Evolutionary conservation across 2,888 invertebrate genomes (phyloP).

Genomic region (Euzetes globulus): DNA sequence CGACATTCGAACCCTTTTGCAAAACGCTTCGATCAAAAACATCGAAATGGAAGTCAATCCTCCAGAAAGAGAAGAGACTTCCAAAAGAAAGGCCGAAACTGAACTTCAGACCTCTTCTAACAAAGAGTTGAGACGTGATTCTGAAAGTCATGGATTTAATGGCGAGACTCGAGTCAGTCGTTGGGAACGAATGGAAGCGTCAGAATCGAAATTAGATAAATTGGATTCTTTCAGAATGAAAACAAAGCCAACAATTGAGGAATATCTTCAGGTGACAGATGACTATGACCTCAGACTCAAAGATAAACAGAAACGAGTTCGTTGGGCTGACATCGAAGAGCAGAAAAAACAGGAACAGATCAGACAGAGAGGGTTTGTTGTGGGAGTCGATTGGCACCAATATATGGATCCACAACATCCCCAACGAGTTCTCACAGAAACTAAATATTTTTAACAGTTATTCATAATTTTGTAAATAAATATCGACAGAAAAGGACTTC

Average conservation of each 20-base stretch:
- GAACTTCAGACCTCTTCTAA: slow-evolving; percentile 40
- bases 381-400: slow-evolving; percentile 90
- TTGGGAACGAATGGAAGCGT: slow-evolving; percentile 81
- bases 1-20: slow-evolving; percentile 73
- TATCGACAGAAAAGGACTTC: no score
- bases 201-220: slow-evolving; percentile 70
- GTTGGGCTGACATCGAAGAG: slow-evolving; percentile 97
- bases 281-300: slow-evolving; percentile 55
- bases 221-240: slow-evolving; percentile 71
- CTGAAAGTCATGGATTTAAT: not conserved
- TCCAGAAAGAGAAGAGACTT: slow-evolving; percentile 46
- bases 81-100: slow-evolving; percentile 40
- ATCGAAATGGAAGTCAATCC: slow-evolving; percentile 38
- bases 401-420: slow-evolving; percentile 89
- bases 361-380: slow-evolving; percentile 90
- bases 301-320: slow-evolving; percentile 78
- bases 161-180: slow-evolving; percentile 52
- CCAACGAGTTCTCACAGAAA: slow-evolving; percentile 78
- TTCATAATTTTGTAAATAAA: no score
- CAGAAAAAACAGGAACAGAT: slow-evolving; percentile 81
- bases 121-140: slow-evolving; percentile 43
- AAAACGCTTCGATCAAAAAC: slow-evolving; percentile 71
- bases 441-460: slow-evolving; percentile 69
- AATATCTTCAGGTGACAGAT: slow-evolving; percentile 74
- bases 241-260: slow-evolving; percentile 73